Evolutionary conservation across 1,140 invertebrate species (phyloP), one percentile per base, ranked within the genome.

Genomic region (Camponotus vicinus): DNA sequence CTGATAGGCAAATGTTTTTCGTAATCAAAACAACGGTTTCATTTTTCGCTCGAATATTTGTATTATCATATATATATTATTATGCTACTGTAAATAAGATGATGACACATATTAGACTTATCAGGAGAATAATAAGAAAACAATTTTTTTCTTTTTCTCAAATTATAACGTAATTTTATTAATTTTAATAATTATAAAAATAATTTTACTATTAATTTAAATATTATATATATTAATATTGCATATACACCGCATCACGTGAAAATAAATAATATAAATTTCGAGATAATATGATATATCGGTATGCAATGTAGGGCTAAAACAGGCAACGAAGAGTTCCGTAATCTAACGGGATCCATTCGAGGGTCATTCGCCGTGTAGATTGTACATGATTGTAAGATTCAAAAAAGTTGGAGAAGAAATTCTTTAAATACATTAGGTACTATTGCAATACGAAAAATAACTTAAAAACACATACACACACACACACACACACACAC

Each of bases 291-390:
- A 63, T 9, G 18, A 27, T 63, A 32, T 59, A 34, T 13, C 4
- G 49, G 32, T 18, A 32, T 18, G 57, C n/a, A 2, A 49, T 37
- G 57, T 34, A 37, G n/a, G 13, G 7, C 52, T 40, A 32, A 80
- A 34, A 49, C n/a, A 42, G 42, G 45, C 34, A 57, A 42, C 34
- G 77, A 40, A 80, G 21, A 80, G 66, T 80, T 80, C 77, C 77
- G 77, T 80, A 80, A 80, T 15, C 6, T 80, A 80, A 80, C 77
- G 64, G 77, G 57, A 80, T 6, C 5, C 21, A 7, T 70, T 40
- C 45, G 66, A 80, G 52, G 77, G 77, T 70, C 77, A 80, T 80
- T 80, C 45, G 45, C 77, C 45, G n/a, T 18, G n/a, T 49, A 37
- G 34, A 42, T 34, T n/a, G 32, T 18, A 52, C 6, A 34, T 69